These are phyloP conservation scores for Chrysina gloriosa DNA, from an alignment of 2,888 invertebrate genomes.

Conservation along the genomic window DNA sequence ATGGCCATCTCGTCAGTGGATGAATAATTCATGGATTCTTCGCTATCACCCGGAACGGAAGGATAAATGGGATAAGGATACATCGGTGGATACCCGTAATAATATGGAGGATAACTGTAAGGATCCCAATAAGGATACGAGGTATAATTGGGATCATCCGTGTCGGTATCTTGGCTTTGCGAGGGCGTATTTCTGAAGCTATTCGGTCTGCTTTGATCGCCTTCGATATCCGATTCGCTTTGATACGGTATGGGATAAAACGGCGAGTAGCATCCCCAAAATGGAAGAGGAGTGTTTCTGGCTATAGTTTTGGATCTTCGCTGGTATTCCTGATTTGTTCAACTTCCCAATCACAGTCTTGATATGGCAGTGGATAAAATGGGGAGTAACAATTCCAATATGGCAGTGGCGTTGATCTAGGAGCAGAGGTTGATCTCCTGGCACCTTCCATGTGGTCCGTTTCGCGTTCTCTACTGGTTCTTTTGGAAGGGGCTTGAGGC, in stretches of 20 bases:
- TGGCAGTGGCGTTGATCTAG: slow-evolving; percentile 52
- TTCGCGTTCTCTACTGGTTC: slow-evolving; percentile 12
- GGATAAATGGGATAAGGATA: slow-evolving; percentile 56
- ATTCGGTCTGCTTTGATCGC: slow-evolving; percentile 39
- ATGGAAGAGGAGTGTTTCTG: slow-evolving; percentile 31
- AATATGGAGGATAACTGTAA: slow-evolving; percentile 56
- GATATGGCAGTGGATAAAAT: slow-evolving; percentile 45
- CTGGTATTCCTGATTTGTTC: slow-evolving; percentile 27
- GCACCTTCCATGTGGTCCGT: slow-evolving; percentile 34
- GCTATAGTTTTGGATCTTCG: slow-evolving; percentile 10
- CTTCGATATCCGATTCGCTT: slow-evolving; percentile 39
- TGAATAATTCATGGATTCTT: slow-evolving; percentile 62
- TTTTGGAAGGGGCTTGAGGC: slow-evolving; percentile 26
- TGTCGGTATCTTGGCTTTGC: slow-evolving; percentile 41
- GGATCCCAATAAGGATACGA: slow-evolving; percentile 61
- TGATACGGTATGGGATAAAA: slow-evolving; percentile 38
- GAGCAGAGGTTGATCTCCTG: slow-evolving; percentile 39
- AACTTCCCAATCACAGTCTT: slow-evolving; percentile 32
- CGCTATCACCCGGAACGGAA: slow-evolving; percentile 56
- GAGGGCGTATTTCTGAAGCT: too few species aligned
- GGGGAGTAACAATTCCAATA: slow-evolving; percentile 57
- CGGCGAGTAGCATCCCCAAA: slow-evolving; percentile 37
- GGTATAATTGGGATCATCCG: slow-evolving; percentile 48
- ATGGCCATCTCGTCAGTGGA: slow-evolving; percentile 65
- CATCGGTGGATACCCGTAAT: slow-evolving; percentile 59